These are phyloP conservation scores for Drosophila ogumai DNA, from an alignment of 1,140 invertebrate species.

Conservation along the genomic window DNA sequence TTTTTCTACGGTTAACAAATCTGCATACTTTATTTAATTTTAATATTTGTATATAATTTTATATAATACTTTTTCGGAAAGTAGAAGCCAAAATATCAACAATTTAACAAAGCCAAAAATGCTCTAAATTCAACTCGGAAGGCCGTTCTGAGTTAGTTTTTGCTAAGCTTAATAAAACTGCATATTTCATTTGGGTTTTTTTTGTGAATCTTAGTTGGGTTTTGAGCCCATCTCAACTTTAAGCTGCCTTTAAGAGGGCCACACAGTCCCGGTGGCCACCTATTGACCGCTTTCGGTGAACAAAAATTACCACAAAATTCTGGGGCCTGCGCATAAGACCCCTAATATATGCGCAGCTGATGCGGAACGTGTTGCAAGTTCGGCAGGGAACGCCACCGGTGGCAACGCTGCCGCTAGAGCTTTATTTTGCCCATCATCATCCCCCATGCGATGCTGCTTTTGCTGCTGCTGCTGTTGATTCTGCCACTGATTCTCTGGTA, in stretches of 20 bases:
- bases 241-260: not conserved
- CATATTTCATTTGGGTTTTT: too few species aligned
- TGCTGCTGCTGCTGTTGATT: slow-evolving; percentile 3
- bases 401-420: slow-evolving; percentile 6
- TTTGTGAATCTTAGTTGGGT: not conserved
- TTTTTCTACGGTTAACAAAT: too few species aligned
- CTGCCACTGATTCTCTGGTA: slow-evolving; percentile 2
- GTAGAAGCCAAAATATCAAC: too few species aligned
- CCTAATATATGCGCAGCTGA: not conserved
- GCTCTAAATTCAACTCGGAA: too few species aligned
- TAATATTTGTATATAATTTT: too few species aligned
- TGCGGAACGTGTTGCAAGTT: slow-evolving; percentile 7
- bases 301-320: not conserved
- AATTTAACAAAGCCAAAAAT: too few species aligned
- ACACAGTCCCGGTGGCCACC: not conserved
- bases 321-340: slow-evolving; percentile 1
- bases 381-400: slow-evolving; percentile 3
- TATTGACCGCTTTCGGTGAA: not conserved
- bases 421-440: slow-evolving; percentile 18
- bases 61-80: too few species aligned
- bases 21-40: too few species aligned
- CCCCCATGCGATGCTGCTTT: slow-evolving; percentile 5
- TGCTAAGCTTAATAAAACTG: too few species aligned
- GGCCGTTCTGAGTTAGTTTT: too few species aligned
- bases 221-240: not conserved